Percentiles rank a stretch among this genome's conserved stretches.
These are phyloP conservation scores for Parnassius mnemosyne DNA, from an alignment of 2,888 invertebrate genomes.

Conservation along the genomic window DNA sequence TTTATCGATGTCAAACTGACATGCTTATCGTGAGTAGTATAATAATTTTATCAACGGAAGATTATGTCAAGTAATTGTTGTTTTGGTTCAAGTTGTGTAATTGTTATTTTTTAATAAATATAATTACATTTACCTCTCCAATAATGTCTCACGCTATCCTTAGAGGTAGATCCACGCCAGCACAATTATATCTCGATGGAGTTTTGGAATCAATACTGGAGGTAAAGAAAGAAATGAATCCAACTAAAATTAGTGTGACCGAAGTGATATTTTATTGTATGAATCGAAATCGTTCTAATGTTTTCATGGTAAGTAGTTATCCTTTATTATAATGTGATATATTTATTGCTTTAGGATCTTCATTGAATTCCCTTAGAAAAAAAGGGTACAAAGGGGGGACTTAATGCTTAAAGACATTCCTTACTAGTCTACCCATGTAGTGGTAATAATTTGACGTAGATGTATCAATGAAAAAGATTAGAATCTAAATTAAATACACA, in stretches of 20 bases:
- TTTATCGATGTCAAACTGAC: no score
- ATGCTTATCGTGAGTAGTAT: no score
- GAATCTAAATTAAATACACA: no score
- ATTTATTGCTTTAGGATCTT: background rate
- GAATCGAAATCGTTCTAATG: background rate
- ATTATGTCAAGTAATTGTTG: no score
- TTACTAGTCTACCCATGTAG: no score
- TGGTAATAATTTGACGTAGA: no score
- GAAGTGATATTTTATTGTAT: constrained; percentile 8
- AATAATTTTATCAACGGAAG: no score
- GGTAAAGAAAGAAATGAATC: background rate
- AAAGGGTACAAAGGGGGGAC: no score
- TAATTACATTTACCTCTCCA: background rate
- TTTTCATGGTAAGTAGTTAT: constrained; percentile 12
- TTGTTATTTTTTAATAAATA: background rate
- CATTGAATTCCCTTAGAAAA: no score
- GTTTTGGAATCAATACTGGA: background rate
- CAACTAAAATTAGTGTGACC: background rate
- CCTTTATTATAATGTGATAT: background rate
- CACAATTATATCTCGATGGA: constrained; percentile 13
- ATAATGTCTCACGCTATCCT: constrained; percentile 19
- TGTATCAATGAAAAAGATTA: no score
- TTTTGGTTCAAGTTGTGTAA: no score
- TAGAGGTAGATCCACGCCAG: background rate
- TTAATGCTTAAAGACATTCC: no score